Evolutionary conservation across 2,797 vertebrate species (phyloP).

Genomic region (Labeo calbasu): DNA sequence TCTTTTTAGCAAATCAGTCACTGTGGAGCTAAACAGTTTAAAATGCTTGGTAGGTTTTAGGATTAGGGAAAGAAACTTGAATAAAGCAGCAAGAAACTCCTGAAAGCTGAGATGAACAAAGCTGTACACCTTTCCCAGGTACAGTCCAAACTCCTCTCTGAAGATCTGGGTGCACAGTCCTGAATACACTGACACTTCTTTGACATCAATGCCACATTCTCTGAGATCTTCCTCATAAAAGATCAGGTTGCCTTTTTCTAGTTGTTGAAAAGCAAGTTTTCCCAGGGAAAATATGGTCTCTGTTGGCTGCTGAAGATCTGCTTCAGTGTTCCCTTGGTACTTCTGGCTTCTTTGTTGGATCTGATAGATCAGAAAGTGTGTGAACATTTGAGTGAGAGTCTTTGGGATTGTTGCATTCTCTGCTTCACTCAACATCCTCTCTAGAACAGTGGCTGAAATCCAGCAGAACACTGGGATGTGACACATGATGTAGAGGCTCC

Average conservation of each 20-base stretch:
- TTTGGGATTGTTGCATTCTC: constrained; percentile 8
- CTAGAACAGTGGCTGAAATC: constrained; percentile 34
- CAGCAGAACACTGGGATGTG: constrained; percentile 41
- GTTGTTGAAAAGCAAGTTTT: constrained; percentile 40
- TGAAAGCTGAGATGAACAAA: constrained; percentile 50
- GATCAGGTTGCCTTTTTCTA: constrained; percentile 30
- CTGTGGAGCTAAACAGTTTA: background rate
- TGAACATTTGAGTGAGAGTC: constrained; percentile 49
- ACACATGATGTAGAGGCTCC: constrained; percentile 41
- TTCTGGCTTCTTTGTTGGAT: background rate
- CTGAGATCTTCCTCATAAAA: constrained; percentile 33
- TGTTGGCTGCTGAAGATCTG: background rate
- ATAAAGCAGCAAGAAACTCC: constrained; percentile 41
- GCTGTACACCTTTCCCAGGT: constrained; percentile 25
- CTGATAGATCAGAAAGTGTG: constrained; percentile 31
- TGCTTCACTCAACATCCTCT: background rate
- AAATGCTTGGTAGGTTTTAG: background rate
- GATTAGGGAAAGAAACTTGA: constrained; percentile 25
- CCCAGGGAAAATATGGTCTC: constrained; percentile 19
- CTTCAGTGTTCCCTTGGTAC: background rate
- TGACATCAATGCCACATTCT: constrained; percentile 36
- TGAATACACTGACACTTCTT: constrained; percentile 28
- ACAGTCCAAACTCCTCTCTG: constrained; percentile 18
- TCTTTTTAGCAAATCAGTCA: constrained; percentile 34
- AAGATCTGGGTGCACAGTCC: constrained; percentile 32